Evolutionary conservation across 2,797 vertebrate species (phyloP), one percentile per base, ranked within the genome.

Genomic region (Rhabdomys pumilio): DNA sequence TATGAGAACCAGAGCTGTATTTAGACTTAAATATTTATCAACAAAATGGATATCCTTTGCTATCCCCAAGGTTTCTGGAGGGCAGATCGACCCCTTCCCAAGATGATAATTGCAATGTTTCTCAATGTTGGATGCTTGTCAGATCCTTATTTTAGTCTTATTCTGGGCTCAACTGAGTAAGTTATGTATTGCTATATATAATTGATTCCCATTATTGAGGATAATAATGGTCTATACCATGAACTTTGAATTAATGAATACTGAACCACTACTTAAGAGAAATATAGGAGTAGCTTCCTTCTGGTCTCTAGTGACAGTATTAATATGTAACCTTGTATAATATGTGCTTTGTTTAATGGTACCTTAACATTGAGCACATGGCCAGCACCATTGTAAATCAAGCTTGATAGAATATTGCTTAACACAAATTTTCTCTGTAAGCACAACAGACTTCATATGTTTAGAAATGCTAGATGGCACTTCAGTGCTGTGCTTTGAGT

Each of bases 141-240:
- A 98, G n/a, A 24, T 82, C 72, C 29, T 96, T 94, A 53, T 97
- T 97, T 98, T 97, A 97, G 67, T 93, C 92, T 95, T 97, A 95
- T 65, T 97, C 96, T 93, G 93, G 93, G 87, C 93, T 98, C 95
- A 97, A 97, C 87, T 98, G 57, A 91, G 93, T 96, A 97, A 93
- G 97, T 97, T 98, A 93, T 98, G 98, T 97, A 98, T 97, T 96
- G 84, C 97, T 98, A 92, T 61, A 61, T 50, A 95, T 2, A 94
- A 31, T 73, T 38, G 81, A 6, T 34, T 93, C 19, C 65, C 47
- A 84, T 69, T 93, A 82, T 82, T 83, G 29, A 92, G 4, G 1
- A 20, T 44, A 47, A 94, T 92, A 91, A 44, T 69, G 12, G 65
- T 80, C 73, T 75, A 80, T 57, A 84, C 14, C 1, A 2, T 59